phyloP scores from a whole-genome alignment of 2,888 invertebrate species.

The Protula sp. region DNA sequence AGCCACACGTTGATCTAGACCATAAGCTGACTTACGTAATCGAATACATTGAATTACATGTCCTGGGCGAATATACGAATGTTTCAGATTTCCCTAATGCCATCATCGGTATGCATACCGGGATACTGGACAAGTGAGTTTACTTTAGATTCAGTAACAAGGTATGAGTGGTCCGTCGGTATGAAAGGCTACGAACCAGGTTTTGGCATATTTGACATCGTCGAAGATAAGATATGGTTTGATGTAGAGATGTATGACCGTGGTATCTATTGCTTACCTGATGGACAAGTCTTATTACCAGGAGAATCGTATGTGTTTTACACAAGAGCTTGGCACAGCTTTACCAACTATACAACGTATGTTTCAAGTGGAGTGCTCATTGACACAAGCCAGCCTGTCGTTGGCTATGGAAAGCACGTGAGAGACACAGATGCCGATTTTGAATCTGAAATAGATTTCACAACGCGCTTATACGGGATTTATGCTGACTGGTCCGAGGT shows the following conservation, averaged over 20 bases:
- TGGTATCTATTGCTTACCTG: not conserved
- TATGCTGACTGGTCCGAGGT: not conserved
- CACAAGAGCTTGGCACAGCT: not conserved
- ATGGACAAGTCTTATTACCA: not conserved
- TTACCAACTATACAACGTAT: not conserved
- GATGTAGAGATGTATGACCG: not conserved
- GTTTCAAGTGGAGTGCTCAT: not conserved
- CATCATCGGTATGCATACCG: not conserved
- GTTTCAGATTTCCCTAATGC: not conserved
- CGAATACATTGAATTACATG: too few relatives aligned
- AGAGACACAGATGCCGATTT: not conserved
- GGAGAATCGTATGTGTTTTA: too few relatives aligned
- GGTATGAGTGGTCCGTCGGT: constrained; percentile 1
- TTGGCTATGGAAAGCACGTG: not conserved
- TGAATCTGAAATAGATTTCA: not conserved
- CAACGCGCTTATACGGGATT: not conserved
- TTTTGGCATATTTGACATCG: not conserved
- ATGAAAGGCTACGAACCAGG: not conserved
- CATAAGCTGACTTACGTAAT: too few relatives aligned
- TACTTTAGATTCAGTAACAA: not conserved
- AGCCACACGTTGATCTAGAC: too few relatives aligned
- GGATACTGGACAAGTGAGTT: not conserved
- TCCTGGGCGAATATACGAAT: too few relatives aligned
- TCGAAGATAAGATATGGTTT: not conserved
- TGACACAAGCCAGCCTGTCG: not conserved